Evolutionary conservation across 1,140 invertebrate genomes (phyloP), one percentile per base, ranked within the genome.

Genomic region (Venturia canescens): DNA sequence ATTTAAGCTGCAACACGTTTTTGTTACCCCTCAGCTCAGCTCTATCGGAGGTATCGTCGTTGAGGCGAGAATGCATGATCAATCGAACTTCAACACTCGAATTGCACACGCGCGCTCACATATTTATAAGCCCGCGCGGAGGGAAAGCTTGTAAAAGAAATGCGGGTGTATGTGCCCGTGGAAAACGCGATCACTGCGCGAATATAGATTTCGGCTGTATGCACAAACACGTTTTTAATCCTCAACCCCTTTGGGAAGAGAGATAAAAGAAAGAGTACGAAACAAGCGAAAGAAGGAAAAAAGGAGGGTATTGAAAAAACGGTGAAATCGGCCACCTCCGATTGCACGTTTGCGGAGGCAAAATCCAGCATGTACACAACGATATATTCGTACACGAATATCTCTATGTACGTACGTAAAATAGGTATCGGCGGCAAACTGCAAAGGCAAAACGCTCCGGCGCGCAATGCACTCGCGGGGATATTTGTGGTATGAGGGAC

Each of bases 61-160:
- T 80, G 74, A 77, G 23, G 66, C 79, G 69, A 71, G 78, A 83
- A 77, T 83, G 76, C 78, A 83, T 82, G 84, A 85, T 85, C 84
- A 85, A 84, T 83, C 77, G 84, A 60, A 80, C 83, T 83, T 82
- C 60, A 83, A 82, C 82, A 83, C 82, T 83, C 70, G 71, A 84
- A 80, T 72, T 31, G 48, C 34, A 9, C 34, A 34, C 34, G 9
- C 48, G 48, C 34, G 34, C 34, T 4, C 34, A 34, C 34, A 4
- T 9, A 4, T 34, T 4, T 44, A 82, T 80, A 53, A 29, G 6
- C 38, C 44, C n/a, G n/a, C n/a, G n/a, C 44, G 3, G 26, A 63
- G 60, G 23, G 3, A 21, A 53, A 21, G 34, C 34, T 4, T 34
- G 34, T 9, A 53, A 50, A 53, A 23, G 7, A 27, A 44, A 21